phyloP scores from a whole-genome alignment of 2,888 invertebrate species.

The Mesochorus sp. region DNA sequence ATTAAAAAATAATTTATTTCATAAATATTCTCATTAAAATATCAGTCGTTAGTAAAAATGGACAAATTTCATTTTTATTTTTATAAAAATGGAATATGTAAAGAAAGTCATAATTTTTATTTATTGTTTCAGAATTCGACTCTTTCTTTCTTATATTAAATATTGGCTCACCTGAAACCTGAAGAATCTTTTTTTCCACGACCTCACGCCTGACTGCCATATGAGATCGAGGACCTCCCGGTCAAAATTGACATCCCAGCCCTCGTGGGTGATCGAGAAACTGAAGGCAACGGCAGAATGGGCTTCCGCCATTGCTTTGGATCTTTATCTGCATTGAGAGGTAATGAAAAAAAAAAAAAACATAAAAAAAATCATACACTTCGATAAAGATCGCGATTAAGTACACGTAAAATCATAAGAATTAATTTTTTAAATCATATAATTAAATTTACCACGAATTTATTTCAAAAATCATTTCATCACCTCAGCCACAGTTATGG shows the following conservation, averaged over 20 bases:
- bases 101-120: background rate
- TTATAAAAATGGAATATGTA: too few relatives aligned
- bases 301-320: conserved; percentile 95
- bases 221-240: conserved; percentile 97
- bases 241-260: conserved; percentile 98
- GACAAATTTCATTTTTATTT: too few relatives aligned
- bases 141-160: background rate
- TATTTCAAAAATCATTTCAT: too few relatives aligned
- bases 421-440: too few relatives aligned
- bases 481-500: too few relatives aligned
- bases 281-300: conserved; percentile 99
- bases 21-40: too few relatives aligned
- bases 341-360: conserved; percentile 1
- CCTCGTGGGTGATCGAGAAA: conserved; percentile 98
- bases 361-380: background rate
- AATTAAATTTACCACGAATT: too few relatives aligned
- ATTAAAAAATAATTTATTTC: too few relatives aligned
- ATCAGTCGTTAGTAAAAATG: too few relatives aligned
- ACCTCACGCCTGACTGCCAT: conserved; percentile 96
- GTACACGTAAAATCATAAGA: too few relatives aligned
- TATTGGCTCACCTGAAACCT: conserved; percentile 92
- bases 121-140: background rate
- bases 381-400: too few relatives aligned
- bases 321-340: conserved; percentile 40
- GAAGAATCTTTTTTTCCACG: conserved; percentile 96